Percentiles rank a stretch among this genome's conserved stretches.
Evolutionary conservation across 2,888 invertebrate species (phyloP).

Genomic region (Epistrophella euchroma): DNA sequence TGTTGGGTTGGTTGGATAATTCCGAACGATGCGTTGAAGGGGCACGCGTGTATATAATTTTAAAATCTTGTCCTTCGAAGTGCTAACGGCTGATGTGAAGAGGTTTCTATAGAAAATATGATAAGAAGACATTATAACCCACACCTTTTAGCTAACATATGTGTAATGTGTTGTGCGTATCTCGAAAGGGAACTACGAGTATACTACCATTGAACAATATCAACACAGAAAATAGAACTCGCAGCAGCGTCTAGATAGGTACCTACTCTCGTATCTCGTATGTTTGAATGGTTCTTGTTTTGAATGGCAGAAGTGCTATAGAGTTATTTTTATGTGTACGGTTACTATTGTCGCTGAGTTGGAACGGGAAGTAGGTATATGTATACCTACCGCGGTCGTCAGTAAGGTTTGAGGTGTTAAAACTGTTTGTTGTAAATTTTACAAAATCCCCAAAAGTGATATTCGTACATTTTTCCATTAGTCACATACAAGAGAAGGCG

Average conservation of each 20-base stretch:
- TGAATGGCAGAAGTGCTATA: conserved; percentile 9
- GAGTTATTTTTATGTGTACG: conserved; percentile 44
- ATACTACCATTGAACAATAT: conserved; percentile 27
- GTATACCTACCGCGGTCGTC: not conserved
- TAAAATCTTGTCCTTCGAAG: conserved; percentile 70
- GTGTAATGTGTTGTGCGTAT: conserved; percentile 33
- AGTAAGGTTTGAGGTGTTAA: conserved; percentile 25
- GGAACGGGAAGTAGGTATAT: not conserved
- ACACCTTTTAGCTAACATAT: not conserved
- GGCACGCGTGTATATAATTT: conserved; percentile 68
- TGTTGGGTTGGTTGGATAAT: conserved; percentile 10
- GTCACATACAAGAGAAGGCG: conserved; percentile 50
- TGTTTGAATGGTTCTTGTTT: conserved; percentile 44
- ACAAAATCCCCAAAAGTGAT: conserved; percentile 73
- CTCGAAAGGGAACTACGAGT: conserved; percentile 58
- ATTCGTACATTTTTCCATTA: conserved; percentile 74
- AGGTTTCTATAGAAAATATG: conserved; percentile 61
- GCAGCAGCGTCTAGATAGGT: not conserved
- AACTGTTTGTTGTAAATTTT: conserved; percentile 72
- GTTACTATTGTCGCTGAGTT: conserved; percentile 3
- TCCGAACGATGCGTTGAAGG: conserved; percentile 45
- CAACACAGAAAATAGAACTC: conserved; percentile 44
- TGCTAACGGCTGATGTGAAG: conserved; percentile 72
- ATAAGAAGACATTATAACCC: conserved; percentile 65
- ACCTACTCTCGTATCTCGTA: not conserved